A percentile compares a stretch with the other conserved stretches of the same genome.
These are phyloP conservation scores for Alauda arvensis DNA, from an alignment of 2,797 vertebrate genomes.

Conservation along the genomic window DNA sequence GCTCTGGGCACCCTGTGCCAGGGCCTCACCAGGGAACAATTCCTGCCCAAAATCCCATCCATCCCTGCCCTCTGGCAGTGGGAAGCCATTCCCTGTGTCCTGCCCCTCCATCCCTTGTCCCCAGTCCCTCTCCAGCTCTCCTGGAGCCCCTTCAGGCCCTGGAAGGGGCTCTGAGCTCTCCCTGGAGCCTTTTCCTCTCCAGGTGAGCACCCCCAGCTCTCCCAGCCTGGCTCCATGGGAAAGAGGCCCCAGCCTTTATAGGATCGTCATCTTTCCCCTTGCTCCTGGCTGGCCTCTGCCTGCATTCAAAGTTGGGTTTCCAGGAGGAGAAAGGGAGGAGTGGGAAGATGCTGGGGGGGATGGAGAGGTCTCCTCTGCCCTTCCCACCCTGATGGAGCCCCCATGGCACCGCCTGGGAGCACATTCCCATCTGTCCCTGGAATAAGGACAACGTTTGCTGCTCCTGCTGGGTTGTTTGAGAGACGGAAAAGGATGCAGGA, in stretches of 20 bases:
- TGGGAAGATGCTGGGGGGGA: rapidly evolving
- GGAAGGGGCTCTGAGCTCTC: not conserved
- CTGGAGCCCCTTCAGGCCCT: not conserved
- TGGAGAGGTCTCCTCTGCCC: not conserved
- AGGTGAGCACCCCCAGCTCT: not conserved
- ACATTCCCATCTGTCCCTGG: not conserved
- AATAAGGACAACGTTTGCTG: not conserved
- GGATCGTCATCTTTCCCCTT: not conserved
- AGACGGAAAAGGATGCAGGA: not conserved
- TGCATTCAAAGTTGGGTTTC: not conserved
- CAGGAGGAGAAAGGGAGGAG: not conserved
- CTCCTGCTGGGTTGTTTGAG: not conserved
- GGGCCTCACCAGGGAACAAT: not conserved
- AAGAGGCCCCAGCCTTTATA: not conserved
- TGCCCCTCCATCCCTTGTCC: not conserved
- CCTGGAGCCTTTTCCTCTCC: not conserved
- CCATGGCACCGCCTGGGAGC: rapidly evolving
- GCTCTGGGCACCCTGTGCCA: not conserved
- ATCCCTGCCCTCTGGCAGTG: not conserved
- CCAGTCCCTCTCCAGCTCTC: not conserved
- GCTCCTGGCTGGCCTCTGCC: not conserved
- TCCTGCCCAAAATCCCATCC: not conserved
- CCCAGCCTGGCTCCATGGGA: not conserved
- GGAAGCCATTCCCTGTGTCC: not conserved
- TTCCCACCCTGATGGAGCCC: not conserved